Conservation (phyloP, 2,888 invertebrate species). For the Hirtodrosophila trivittata region DNA sequence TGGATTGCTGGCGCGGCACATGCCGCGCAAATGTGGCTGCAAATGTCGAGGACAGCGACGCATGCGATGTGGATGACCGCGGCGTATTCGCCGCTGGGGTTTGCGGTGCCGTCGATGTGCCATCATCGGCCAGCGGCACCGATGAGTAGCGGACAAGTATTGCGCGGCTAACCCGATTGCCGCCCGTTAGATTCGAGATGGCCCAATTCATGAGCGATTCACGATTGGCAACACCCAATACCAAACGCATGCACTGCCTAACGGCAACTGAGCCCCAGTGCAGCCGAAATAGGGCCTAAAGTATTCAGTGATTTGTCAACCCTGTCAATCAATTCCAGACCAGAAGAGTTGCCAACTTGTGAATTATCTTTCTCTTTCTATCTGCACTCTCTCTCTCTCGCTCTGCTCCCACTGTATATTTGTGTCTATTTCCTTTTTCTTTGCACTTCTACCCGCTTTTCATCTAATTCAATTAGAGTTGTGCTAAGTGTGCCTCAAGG, state of each 20-base stretch:
- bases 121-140: conserved; percentile 79
- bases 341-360: conserved; percentile 44
- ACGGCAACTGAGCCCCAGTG: conserved; percentile 60
- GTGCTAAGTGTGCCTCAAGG: conserved; percentile 72
- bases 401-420: conserved; percentile 7
- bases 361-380: conserved; percentile 14
- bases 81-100: conserved; percentile 70
- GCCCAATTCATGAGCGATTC: conserved; percentile 82
- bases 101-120: conserved; percentile 67
- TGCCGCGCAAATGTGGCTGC: conserved; percentile 76
- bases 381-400: background rate
- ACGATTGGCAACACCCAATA: conserved; percentile 8
- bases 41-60: conserved; percentile 72
- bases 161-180: conserved; percentile 83
- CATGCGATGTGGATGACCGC: conserved; percentile 55
- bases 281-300: conserved; percentile 3
- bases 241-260: conserved; percentile 49
- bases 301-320: conserved; percentile 45
- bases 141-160: conserved; percentile 83
- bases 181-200: conserved; percentile 83
- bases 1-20: conserved; percentile 68
- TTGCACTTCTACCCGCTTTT: conserved; percentile 31
- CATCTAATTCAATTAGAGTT: conserved; percentile 77
- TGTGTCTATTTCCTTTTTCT: conserved; percentile 18
- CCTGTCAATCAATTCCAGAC: conserved; percentile 70